phyloP scores from a whole-genome alignment of 2,888 invertebrate genomes.

The Beris morrisii region DNA sequence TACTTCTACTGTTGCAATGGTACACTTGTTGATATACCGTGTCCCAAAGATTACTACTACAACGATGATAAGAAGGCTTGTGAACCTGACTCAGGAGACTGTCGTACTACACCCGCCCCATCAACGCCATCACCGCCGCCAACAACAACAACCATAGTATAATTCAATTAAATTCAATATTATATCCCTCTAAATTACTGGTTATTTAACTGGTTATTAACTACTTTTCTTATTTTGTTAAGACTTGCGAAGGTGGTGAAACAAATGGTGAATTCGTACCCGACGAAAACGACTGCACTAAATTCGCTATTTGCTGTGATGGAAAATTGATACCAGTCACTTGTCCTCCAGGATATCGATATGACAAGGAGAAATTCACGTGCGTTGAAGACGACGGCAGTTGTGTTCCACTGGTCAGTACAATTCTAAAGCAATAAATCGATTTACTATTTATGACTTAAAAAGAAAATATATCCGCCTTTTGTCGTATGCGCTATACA shows the following conservation, averaged over 20 bases:
- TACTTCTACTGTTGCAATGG: slow-evolving; percentile 13
- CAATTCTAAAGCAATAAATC: neutral
- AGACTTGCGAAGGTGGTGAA: neutral
- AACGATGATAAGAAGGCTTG: neutral
- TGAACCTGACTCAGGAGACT: neutral
- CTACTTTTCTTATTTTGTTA: neutral
- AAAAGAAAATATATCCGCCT: too few relatives aligned
- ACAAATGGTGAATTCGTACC: neutral
- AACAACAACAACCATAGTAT: too few relatives aligned
- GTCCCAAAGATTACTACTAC: slow-evolving; percentile 16
- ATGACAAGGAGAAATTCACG: neutral
- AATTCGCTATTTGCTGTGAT: slow-evolving; percentile 22
- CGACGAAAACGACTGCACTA: neutral
- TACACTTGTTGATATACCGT: neutral
- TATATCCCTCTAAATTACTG: neutral
- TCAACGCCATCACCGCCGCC: too few relatives aligned
- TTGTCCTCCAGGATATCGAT: slow-evolving; percentile 15
- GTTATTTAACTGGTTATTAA: too few relatives aligned
- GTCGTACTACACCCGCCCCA: neutral
- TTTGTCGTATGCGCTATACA: too few relatives aligned
- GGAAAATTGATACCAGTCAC: slow-evolving; percentile 14
- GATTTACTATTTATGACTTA: neutral
- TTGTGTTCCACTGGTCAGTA: neutral
- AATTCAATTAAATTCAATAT: neutral
- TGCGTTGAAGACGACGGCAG: slow-evolving; percentile 10